Evolutionary conservation across 2,797 vertebrate genomes (phyloP).

Genomic region (Bradypodion pumilum): DNA sequence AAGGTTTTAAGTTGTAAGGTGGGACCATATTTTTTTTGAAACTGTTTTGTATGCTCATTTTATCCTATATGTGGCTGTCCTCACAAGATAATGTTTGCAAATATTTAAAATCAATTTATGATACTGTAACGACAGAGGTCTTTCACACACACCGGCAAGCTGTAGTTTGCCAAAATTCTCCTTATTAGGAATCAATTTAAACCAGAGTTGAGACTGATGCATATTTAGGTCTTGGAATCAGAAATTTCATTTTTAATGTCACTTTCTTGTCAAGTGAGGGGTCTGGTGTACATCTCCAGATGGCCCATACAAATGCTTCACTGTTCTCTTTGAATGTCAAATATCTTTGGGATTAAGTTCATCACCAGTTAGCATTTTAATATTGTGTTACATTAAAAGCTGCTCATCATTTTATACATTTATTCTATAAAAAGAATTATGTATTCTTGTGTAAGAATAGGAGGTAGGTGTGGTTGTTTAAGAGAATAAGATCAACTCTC

Average conservation of each 20-base stretch:
- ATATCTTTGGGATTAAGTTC: slow-evolving; percentile 81
- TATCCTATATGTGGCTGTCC: slow-evolving; percentile 10
- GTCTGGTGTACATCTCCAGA: slow-evolving; percentile 76
- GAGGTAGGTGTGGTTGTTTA: slow-evolving; percentile 12
- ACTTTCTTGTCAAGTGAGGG: slow-evolving; percentile 73
- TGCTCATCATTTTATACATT: slow-evolving; percentile 67
- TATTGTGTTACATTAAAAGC: slow-evolving; percentile 74
- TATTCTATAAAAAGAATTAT: slow-evolving; percentile 69
- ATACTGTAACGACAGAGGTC: slow-evolving; percentile 41
- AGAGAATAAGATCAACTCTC: slow-evolving; percentile 37
- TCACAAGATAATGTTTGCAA: slow-evolving; percentile 29
- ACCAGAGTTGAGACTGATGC: slow-evolving; percentile 67
- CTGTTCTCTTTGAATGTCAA: slow-evolving; percentile 80
- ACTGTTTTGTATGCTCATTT: slow-evolving; percentile 3
- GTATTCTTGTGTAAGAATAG: slow-evolving; percentile 30
- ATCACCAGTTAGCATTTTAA: slow-evolving; percentile 79
- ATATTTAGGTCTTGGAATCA: slow-evolving; percentile 74
- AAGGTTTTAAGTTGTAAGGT: background rate
- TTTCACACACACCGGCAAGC: slow-evolving; percentile 38
- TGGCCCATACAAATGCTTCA: slow-evolving; percentile 81
- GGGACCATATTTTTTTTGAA: background rate
- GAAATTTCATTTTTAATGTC: slow-evolving; percentile 74
- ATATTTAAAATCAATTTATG: slow-evolving; percentile 56
- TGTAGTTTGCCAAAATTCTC: slow-evolving; percentile 67
- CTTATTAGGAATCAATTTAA: slow-evolving; percentile 63